phyloP scores from a whole-genome alignment of 1,140 invertebrate genomes.

The Drosophila parvula region DNA sequence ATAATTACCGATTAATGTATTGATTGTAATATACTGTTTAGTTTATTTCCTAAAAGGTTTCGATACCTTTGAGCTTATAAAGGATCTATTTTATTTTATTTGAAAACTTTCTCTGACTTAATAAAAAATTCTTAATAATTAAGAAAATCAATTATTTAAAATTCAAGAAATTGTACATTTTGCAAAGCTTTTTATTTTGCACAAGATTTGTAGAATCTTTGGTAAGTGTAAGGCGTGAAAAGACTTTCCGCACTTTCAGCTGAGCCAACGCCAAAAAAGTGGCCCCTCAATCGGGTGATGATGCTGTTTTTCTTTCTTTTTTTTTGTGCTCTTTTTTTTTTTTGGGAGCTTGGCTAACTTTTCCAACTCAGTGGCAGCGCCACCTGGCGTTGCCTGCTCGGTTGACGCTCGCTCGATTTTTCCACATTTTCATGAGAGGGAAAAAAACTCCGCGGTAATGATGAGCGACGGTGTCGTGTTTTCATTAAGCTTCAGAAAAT shows the following conservation, averaged over 20 bases:
- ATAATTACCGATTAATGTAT: background rate
- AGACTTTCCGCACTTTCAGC: conserved; percentile 27
- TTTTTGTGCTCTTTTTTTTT: background rate
- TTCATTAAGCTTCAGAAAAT: conserved; percentile 71
- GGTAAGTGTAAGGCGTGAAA: background rate
- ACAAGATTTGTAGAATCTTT: background rate
- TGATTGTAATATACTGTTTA: background rate
- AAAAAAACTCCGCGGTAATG: conserved; percentile 57
- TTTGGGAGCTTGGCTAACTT: conserved; percentile 20
- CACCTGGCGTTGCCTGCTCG: conserved; percentile 24
- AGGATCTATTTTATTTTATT: too few relatives aligned
- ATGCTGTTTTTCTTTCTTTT: conserved; percentile 8
- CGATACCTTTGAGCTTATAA: too few relatives aligned
- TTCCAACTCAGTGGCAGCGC: conserved; percentile 25
- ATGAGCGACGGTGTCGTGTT: conserved; percentile 80
- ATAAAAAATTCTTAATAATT: too few relatives aligned
- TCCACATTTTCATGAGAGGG: conserved; percentile 15
- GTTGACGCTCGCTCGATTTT: background rate
- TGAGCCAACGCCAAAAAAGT: conserved; percentile 10
- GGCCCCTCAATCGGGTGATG: conserved; percentile 22
- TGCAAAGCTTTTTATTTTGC: too few relatives aligned
- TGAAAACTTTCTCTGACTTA: too few relatives aligned
- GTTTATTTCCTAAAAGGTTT: too few relatives aligned
- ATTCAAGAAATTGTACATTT: background rate
- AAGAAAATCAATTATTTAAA: background rate